These are phyloP conservation scores for Ditylenchus dipsaci DNA, from an alignment of 1,140 invertebrate species.

Conservation along the genomic window DNA sequence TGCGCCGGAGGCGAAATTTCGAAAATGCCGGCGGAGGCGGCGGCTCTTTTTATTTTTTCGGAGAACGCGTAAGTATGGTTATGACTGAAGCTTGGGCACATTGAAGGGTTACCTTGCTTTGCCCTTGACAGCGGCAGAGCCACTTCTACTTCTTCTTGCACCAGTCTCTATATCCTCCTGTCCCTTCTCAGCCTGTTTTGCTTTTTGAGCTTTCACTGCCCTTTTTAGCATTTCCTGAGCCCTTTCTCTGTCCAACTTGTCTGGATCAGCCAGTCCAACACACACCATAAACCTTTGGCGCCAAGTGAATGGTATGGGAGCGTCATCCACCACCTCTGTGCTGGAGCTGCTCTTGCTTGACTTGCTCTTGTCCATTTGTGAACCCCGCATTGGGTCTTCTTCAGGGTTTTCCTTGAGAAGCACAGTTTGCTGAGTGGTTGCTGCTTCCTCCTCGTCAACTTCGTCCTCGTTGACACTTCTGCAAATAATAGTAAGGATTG, in stretches of 20 bases:
- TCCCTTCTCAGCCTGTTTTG: neutral
- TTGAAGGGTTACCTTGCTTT: too few species aligned
- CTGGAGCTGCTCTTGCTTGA: neutral
- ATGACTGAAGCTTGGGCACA: too few species aligned
- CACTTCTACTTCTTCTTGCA: neutral
- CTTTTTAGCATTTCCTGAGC: neutral
- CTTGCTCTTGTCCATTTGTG: neutral
- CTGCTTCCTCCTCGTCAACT: constrained; percentile 7
- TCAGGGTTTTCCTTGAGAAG: neutral
- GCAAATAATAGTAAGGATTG: neutral
- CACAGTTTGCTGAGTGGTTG: neutral
- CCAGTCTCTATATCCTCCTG: neutral
- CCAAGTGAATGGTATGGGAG: constrained; percentile 29
- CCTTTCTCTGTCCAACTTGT: constrained; percentile 1
- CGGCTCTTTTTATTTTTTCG: too few species aligned
- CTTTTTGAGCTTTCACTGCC: neutral
- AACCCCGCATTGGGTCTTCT: neutral
- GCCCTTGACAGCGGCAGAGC: neutral
- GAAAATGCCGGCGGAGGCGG: too few species aligned
- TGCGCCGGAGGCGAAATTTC: too few species aligned
- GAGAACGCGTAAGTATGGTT: too few species aligned
- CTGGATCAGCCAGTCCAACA: constrained; percentile 31
- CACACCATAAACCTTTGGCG: constrained; percentile 19
- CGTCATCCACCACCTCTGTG: neutral
- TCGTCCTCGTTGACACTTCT: constrained; percentile 29